Percentiles rank a stretch among this genome's conserved stretches.
These are phyloP conservation scores for Sphaeramia orbicularis DNA, from an alignment of 2,797 vertebrate genomes.

Conservation along the genomic window DNA sequence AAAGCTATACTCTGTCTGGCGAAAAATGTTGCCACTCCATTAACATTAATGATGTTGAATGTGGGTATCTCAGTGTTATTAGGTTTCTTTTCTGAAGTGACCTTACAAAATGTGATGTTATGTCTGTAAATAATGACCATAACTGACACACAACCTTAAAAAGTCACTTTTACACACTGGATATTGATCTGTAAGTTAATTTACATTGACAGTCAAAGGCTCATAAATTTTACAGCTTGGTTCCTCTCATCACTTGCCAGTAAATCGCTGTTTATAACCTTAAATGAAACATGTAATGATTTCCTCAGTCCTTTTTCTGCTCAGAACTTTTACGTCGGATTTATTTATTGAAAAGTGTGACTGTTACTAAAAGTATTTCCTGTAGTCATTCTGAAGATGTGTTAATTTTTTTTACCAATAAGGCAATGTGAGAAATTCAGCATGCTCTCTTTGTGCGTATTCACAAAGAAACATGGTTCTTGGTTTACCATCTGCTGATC, in stretches of 20 bases:
- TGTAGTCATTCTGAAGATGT: slow-evolving; percentile 22
- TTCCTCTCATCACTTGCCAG: background rate
- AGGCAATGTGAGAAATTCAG: background rate
- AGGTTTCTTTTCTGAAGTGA: background rate
- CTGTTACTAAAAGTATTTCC: slow-evolving; percentile 30
- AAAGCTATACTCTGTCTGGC: slow-evolving; percentile 19
- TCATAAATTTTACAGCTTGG: slow-evolving; percentile 34
- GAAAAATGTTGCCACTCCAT: slow-evolving; percentile 45
- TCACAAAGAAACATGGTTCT: no score
- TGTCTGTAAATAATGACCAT: slow-evolving; percentile 49
- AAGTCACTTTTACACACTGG: background rate
- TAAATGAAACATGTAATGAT: slow-evolving; percentile 38
- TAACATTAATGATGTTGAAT: slow-evolving; percentile 30
- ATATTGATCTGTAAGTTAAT: background rate
- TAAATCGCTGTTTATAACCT: slow-evolving; percentile 1
- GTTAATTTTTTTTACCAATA: slow-evolving; percentile 37
- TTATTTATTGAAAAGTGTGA: slow-evolving; percentile 17
- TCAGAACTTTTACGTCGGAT: slow-evolving; percentile 29
- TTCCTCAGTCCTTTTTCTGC: slow-evolving; percentile 27
- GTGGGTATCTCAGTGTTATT: slow-evolving; percentile 16
- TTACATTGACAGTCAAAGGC: slow-evolving; percentile 11
- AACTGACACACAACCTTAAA: background rate
- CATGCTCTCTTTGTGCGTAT: no score
- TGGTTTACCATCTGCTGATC: no score
- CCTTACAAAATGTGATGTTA: slow-evolving; percentile 21